phyloP scores from a whole-genome alignment of 2,797 vertebrate genomes.

The Malacoraja senta region DNA sequence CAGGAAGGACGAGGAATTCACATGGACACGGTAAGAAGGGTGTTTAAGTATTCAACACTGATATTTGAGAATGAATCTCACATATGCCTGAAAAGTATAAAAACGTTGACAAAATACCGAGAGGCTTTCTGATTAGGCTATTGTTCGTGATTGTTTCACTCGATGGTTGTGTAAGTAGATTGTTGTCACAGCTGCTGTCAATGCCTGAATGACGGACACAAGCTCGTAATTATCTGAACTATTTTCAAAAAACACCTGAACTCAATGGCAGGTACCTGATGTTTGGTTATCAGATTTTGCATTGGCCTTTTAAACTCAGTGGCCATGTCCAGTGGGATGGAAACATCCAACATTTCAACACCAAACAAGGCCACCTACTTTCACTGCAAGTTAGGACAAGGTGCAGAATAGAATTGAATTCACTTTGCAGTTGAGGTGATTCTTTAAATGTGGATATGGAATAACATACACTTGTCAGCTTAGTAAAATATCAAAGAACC shows the following conservation, averaged over 20 bases:
- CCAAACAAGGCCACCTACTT: not conserved
- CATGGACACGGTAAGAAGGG: not conserved
- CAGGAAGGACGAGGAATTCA: not conserved
- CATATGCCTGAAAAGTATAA: not conserved
- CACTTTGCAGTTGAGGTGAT: not conserved
- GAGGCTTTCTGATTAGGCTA: not conserved
- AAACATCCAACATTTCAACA: not conserved
- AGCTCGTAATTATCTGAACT: not conserved
- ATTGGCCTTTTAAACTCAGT: not conserved
- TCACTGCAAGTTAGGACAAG: not conserved
- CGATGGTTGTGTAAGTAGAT: not conserved
- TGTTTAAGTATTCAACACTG: not conserved
- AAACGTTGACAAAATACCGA: not conserved
- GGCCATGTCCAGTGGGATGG: not conserved
- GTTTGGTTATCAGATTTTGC: not conserved
- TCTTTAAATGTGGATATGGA: not conserved
- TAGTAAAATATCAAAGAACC: not conserved
- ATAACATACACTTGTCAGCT: not conserved
- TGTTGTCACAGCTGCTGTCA: constrained; percentile 20
- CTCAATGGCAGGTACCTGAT: not conserved
- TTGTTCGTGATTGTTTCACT: not conserved
- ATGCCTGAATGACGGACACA: not conserved
- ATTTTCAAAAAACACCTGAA: not conserved
- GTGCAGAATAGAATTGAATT: not conserved
- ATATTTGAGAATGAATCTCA: not conserved